Percentiles rank a stretch among this genome's conserved stretches.
phyloP scores from a whole-genome alignment of 2,113 vertebrate species.

The Pelodiscus sinensis region DNA sequence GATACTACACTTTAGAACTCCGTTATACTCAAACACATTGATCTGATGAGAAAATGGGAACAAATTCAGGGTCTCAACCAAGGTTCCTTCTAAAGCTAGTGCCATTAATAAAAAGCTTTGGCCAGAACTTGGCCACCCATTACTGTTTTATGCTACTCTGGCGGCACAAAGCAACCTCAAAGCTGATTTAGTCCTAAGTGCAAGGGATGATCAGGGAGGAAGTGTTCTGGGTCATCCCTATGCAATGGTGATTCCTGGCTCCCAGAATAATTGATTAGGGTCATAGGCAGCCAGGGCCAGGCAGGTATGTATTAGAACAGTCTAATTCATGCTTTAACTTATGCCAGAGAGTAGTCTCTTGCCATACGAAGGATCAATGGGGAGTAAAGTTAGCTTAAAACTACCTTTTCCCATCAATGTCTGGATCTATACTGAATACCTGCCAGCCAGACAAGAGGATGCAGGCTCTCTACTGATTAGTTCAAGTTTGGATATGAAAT shows the following conservation, averaged over 20 bases:
- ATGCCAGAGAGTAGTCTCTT: background rate
- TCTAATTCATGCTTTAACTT: slow-evolving; percentile 26
- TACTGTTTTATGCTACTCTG: slow-evolving; percentile 21
- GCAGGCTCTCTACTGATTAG: background rate
- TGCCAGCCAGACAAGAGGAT: background rate
- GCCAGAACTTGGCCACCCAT: background rate
- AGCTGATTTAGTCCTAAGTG: slow-evolving; percentile 26
- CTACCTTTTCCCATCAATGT: background rate
- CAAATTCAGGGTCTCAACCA: background rate
- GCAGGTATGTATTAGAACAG: background rate
- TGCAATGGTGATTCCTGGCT: slow-evolving; percentile 51
- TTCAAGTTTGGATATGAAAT: background rate
- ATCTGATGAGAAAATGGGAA: background rate
- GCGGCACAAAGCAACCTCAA: slow-evolving; percentile 22
- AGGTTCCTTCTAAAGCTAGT: background rate
- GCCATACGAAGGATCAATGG: background rate
- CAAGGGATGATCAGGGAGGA: slow-evolving; percentile 30
- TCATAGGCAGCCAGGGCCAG: background rate
- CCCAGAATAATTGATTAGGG: background rate
- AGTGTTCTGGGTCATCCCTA: slow-evolving; percentile 34
- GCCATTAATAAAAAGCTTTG: background rate
- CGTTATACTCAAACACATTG: background rate
- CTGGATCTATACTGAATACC: background rate
- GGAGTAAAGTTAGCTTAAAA: background rate
- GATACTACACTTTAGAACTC: background rate